A percentile compares a stretch with the other conserved stretches of the same genome.
Conservation (phyloP, 1,140 invertebrate genomes). For the Meloidogyne chitwoodi region DNA sequence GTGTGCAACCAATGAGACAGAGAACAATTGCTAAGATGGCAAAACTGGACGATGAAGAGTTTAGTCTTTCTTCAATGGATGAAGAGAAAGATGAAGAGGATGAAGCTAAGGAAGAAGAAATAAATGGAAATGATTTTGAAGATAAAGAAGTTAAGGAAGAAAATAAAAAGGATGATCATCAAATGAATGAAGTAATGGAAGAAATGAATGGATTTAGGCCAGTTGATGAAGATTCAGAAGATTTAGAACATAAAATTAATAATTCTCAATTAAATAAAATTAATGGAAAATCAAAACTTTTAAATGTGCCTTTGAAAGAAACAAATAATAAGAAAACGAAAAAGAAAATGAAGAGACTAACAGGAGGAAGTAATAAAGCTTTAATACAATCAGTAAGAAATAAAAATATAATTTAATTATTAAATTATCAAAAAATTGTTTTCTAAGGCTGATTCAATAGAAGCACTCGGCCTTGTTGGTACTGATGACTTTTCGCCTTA, state of each 20-base stretch:
- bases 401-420: background rate
- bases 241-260: background rate
- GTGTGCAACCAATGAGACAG: slow-evolving; percentile 51
- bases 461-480: background rate
- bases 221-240: background rate
- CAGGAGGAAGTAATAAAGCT: background rate
- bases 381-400: background rate
- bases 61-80: slow-evolving; percentile 48
- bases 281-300: background rate
- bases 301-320: background rate
- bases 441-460: background rate
- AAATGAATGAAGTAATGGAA: background rate
- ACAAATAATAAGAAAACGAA: background rate
- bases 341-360: background rate
- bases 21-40: slow-evolving; percentile 53
- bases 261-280: background rate
- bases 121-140: background rate
- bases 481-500: background rate
- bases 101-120: background rate
- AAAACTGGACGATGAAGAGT: slow-evolving; percentile 55
- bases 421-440: background rate
- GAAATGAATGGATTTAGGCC: background rate
- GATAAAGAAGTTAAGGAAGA: background rate
- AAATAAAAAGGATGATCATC: background rate
- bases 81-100: background rate